A percentile compares a stretch with the other conserved stretches of the same genome.
Conservation (phyloP, 1,140 invertebrate genomes). For the Parapsyche elsis region DNA sequence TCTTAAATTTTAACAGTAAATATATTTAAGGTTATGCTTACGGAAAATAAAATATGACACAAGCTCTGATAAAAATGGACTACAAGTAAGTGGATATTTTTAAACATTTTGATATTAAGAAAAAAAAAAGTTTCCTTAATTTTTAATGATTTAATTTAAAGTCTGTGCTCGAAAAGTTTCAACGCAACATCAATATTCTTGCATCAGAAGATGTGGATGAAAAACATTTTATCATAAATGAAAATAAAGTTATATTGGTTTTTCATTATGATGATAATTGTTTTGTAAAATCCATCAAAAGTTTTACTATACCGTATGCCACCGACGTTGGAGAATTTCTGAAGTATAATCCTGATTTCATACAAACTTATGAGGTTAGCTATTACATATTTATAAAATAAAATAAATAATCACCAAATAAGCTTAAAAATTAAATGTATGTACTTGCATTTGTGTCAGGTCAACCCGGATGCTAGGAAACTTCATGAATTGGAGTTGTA, state of each 20-base stretch:
- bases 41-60: conserved; percentile 43
- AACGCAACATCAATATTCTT: conserved; percentile 67
- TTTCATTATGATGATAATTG: conserved; percentile 78
- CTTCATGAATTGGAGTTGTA: conserved; percentile 70
- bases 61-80: conserved; percentile 6
- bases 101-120: conserved; percentile 40
- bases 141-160: conserved; percentile 57
- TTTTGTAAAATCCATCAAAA: conserved; percentile 73
- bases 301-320: conserved; percentile 73
- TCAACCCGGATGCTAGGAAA: conserved; percentile 59
- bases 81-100: conserved; percentile 18
- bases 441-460: conserved; percentile 59
- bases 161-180: conserved; percentile 73
- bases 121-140: not conserved
- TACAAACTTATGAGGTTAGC: conserved; percentile 66
- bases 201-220: conserved; percentile 73
- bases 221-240: conserved; percentile 72
- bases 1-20: not conserved
- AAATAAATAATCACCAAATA: too few species aligned
- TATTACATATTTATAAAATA: too few species aligned
- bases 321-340: conserved; percentile 74
- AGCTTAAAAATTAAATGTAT: too few species aligned
- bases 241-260: conserved; percentile 73
- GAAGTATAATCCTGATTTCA: conserved; percentile 71
- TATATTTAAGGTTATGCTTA: conserved; percentile 47